A percentile compares a stretch with the other conserved stretches of the same genome.
phyloP scores from a whole-genome alignment of 2,113 vertebrate genomes.

The Rhinoderma darwinii region DNA sequence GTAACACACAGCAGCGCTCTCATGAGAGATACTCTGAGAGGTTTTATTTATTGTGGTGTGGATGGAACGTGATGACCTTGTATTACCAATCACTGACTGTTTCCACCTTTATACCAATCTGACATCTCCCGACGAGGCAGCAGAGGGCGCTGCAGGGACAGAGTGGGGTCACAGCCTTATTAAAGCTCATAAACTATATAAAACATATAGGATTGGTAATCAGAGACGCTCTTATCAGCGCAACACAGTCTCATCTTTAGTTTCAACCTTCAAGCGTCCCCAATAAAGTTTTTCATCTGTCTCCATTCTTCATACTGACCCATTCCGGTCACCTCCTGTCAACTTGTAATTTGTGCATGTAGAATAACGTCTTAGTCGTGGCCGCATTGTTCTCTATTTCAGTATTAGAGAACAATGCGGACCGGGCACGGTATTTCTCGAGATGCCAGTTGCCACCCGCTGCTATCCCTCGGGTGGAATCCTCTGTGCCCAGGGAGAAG shows the following conservation, averaged over 20 bases:
- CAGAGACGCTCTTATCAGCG: constrained; percentile 12
- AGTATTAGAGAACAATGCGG: too few relatives aligned
- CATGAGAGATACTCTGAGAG: neutral
- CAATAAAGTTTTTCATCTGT: constrained; percentile 36
- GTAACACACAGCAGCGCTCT: neutral
- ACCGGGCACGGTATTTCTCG: too few relatives aligned
- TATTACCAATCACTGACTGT: neutral
- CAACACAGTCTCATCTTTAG: neutral
- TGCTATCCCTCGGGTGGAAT: too few relatives aligned
- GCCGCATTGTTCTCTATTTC: neutral
- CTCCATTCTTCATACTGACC: constrained; percentile 11
- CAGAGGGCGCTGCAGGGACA: constrained; percentile 16
- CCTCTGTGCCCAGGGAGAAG: too few relatives aligned
- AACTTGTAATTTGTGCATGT: neutral
- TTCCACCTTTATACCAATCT: neutral
- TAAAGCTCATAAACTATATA: neutral
- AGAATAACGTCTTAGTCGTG: neutral
- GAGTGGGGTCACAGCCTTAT: neutral
- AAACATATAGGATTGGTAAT: constrained; percentile 18
- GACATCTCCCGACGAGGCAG: neutral
- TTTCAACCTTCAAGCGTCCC: constrained; percentile 21
- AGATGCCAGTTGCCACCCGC: too few relatives aligned
- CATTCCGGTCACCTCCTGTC: neutral
- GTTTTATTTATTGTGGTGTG: neutral
- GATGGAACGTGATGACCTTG: neutral